Evolutionary conservation across 2,888 invertebrate genomes (phyloP), one percentile per base, ranked within the genome.

Genomic region (Andricus quercusramuli): DNA sequence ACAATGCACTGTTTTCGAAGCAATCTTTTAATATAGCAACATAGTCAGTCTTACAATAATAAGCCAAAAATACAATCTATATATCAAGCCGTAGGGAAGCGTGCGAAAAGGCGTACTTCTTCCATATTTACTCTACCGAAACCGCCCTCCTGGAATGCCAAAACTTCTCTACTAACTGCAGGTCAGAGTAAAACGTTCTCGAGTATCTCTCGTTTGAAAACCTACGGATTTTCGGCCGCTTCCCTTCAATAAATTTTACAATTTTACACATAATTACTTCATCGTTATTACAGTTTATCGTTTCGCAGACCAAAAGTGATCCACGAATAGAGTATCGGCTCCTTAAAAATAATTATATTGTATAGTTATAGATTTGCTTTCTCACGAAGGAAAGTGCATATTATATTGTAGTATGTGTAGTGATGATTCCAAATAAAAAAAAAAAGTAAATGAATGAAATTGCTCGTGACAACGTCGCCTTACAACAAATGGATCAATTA

Each of bases 21-120:
- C 91, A 91, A 91, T 91, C 88, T 91, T 91, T 74, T 91, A 91
- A 91, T 91, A 91, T 91, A 91, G 91, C 91, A 91, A 91, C 91
- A 91, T 91, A 91, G 90, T 91, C 91, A 91, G 91, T 91, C 91
- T 91, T 91, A 91, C 90, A 91, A 89, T 91, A 90, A 91, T 91
- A 91, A 91, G 91, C 91, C 91, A 91, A 91, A 91, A 91, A 91
- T 91, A 91, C 90, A 89, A 91, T 91, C 90, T 91, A 90, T 91
- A 86, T 85, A 89, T 91, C 88, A 89, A 89, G 88, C 88, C 83
- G 84, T 86, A 82, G 84, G 84, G 85, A 87, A 87, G 85, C 85
- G 84, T 84, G 86, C 85, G 86, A 87, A 86, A 85, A 85, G 80
- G 77, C 77, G 78, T 84, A 70, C 44, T 67, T 74, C 70, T 77